A percentile compares a stretch with the other conserved stretches of the same genome.
These are phyloP conservation scores for Mimas tiliae DNA, from an alignment of 2,888 invertebrate species.

Conservation along the genomic window DNA sequence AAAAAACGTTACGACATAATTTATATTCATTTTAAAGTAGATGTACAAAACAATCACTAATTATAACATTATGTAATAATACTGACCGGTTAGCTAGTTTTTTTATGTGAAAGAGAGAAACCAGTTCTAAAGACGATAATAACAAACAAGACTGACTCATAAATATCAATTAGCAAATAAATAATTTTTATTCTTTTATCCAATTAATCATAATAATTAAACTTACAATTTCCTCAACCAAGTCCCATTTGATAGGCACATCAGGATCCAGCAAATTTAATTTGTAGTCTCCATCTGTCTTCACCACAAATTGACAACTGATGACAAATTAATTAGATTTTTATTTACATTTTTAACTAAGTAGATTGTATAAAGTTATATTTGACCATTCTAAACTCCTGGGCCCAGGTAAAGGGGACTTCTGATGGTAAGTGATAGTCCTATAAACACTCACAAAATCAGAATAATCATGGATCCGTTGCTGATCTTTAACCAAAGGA, in stretches of 20 bases:
- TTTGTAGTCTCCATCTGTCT: constrained; percentile 91
- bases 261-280: constrained; percentile 93
- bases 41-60: too few relatives aligned
- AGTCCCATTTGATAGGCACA: constrained; percentile 94
- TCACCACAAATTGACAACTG: constrained; percentile 98
- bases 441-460: too few relatives aligned
- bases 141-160: background rate
- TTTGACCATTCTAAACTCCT: too few relatives aligned
- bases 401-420: too few relatives aligned
- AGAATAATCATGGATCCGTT: too few relatives aligned
- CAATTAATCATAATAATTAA: constrained; percentile 14
- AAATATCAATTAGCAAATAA: background rate
- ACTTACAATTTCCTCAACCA: constrained; percentile 96
- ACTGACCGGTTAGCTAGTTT: too few relatives aligned
- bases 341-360: background rate
- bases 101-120: background rate
- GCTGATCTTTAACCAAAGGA: too few relatives aligned
- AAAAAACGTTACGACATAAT: too few relatives aligned
- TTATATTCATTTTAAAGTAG: too few relatives aligned
- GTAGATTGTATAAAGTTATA: too few relatives aligned
- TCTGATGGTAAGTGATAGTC: too few relatives aligned
- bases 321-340: constrained; percentile 36
- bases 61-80: too few relatives aligned
- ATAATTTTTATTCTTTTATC: background rate
- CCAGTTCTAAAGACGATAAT: background rate